Conservation (phyloP, 1,140 invertebrate species). For the Gryllus bimaculatus region DNA sequence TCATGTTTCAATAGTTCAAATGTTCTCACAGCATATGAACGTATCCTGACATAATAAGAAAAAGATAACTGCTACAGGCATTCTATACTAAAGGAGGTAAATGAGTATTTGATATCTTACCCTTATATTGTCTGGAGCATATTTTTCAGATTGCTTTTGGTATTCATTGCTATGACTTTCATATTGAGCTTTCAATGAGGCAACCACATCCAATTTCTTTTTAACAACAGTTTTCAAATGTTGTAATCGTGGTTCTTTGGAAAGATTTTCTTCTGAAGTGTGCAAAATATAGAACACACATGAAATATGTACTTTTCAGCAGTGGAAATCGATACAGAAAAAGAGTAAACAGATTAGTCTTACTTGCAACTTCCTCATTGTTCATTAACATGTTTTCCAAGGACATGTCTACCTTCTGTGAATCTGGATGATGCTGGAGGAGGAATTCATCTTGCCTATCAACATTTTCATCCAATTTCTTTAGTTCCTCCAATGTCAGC, state of each 20-base stretch:
- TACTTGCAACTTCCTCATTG: slow-evolving; percentile 62
- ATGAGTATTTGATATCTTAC: slow-evolving; percentile 35
- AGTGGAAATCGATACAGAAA: slow-evolving; percentile 4
- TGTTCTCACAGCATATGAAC: too few species aligned
- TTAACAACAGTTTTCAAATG: slow-evolving; percentile 49
- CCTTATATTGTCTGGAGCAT: slow-evolving; percentile 60
- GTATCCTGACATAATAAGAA: too few species aligned
- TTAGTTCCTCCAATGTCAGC: slow-evolving; percentile 55
- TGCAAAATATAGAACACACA: background rate
- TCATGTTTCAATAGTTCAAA: too few species aligned
- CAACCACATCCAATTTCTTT: slow-evolving; percentile 50
- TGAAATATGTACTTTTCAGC: background rate
- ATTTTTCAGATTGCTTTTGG: slow-evolving; percentile 57
- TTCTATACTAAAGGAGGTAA: too few species aligned
- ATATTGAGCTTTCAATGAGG: slow-evolving; percentile 57
- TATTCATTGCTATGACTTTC: slow-evolving; percentile 57
- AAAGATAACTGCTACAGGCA: too few species aligned
- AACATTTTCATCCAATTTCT: slow-evolving; percentile 52
- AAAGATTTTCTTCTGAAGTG: slow-evolving; percentile 51
- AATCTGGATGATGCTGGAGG: slow-evolving; percentile 46
- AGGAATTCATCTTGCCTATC: slow-evolving; percentile 61
- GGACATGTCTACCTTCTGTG: slow-evolving; percentile 53
- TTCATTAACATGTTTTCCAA: slow-evolving; percentile 60
- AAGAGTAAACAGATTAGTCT: slow-evolving; percentile 23
- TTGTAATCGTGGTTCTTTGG: slow-evolving; percentile 52